phyloP scores from a whole-genome alignment of 2,113 vertebrate genomes.

The Piaya cayana region DNA sequence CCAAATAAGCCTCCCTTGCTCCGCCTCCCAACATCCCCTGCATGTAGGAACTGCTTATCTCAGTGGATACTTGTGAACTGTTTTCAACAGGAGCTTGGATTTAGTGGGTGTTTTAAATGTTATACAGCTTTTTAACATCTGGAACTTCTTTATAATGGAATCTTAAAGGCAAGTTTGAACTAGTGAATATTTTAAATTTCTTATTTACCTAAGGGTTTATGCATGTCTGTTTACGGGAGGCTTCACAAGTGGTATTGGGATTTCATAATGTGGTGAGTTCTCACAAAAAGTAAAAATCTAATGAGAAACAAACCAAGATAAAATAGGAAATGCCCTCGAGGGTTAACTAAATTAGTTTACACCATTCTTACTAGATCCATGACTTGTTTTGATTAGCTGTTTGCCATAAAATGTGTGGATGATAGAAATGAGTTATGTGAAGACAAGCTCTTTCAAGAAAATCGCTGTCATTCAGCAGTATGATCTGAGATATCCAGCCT shows the following conservation, averaged over 20 bases:
- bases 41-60: background rate
- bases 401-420: background rate
- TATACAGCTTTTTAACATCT: background rate
- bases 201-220: background rate
- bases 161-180: background rate
- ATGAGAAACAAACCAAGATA: background rate
- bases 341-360: background rate
- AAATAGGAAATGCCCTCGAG: background rate
- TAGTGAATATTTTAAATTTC: background rate
- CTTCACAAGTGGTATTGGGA: background rate
- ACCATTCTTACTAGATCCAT: background rate
- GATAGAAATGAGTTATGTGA: background rate
- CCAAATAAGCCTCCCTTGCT: background rate
- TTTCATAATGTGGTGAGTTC: background rate
- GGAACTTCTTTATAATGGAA: background rate
- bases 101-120: background rate
- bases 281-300: background rate
- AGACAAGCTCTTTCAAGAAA: background rate
- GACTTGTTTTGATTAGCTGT: background rate
- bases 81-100: background rate
- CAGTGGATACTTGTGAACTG: background rate
- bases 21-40: too few relatives aligned
- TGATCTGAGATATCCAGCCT: background rate
- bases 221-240: background rate
- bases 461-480: background rate